A percentile compares a stretch with the other conserved stretches of the same genome.
Conservation (phyloP, 2,888 invertebrate genomes). For the Philopedon plagiatum region DNA sequence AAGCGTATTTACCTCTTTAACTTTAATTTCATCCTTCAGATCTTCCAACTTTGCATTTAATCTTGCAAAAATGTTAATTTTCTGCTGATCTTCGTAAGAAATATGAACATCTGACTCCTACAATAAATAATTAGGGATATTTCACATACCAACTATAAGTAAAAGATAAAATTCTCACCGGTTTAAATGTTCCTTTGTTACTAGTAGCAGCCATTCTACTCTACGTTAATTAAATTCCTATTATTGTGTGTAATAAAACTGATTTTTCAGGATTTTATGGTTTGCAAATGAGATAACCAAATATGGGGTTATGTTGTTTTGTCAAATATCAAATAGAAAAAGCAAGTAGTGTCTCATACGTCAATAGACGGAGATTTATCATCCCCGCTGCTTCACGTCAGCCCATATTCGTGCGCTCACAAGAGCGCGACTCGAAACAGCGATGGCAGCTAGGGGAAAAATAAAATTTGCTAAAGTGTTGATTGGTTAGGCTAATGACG, state of each 20-base stretch:
- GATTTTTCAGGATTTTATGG: neutral
- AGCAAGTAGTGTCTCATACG: neutral
- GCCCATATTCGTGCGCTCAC: no score
- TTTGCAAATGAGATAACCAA: neutral
- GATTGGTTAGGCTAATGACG: no score
- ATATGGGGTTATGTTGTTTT: constrained; percentile 3
- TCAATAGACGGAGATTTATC: no score
- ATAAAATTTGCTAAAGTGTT: no score
- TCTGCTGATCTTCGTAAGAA: constrained; percentile 96
- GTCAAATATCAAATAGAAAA: neutral
- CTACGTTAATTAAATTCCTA: neutral
- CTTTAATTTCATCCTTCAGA: constrained; percentile 87
- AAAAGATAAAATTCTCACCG: constrained; percentile 70
- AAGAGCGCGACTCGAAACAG: no score
- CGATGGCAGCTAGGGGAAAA: no score
- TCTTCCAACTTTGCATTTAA: constrained; percentile 94
- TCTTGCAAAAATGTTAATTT: constrained; percentile 96
- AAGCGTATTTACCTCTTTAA: constrained; percentile 77
- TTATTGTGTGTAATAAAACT: neutral
- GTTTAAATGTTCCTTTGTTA: constrained; percentile 78
- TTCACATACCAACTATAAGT: neutral
- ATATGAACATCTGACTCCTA: constrained; percentile 94
- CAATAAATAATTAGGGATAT: constrained; percentile 49
- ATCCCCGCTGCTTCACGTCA: no score
- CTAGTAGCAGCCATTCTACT: constrained; percentile 51